These are phyloP conservation scores for Tachyglossus aculeatus DNA, from an alignment of 2,797 vertebrate genomes.

Conservation along the genomic window DNA sequence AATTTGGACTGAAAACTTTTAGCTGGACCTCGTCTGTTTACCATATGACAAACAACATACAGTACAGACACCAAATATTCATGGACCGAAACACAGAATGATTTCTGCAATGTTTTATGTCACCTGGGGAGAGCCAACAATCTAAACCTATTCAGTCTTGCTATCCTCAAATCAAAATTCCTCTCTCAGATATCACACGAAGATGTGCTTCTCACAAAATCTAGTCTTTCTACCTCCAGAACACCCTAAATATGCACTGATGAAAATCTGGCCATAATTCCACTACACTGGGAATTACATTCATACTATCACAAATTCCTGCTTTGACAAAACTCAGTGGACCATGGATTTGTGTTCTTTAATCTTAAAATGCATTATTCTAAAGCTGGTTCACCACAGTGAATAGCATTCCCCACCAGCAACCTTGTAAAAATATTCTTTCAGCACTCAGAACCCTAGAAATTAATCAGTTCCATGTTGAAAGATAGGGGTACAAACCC, in stretches of 20 bases:
- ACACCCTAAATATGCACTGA: neutral
- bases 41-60: slow-evolving; percentile 46
- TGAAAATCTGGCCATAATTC: slow-evolving; percentile 25
- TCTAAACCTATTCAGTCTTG: slow-evolving; percentile 7
- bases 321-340: no score
- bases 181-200: neutral
- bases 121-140: slow-evolving; percentile 17
- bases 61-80: slow-evolving; percentile 38
- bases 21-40: slow-evolving; percentile 32
- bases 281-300: slow-evolving; percentile 16
- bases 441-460: neutral
- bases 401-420: no score
- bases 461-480: neutral
- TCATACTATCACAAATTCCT: no score
- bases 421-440: no score
- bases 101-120: slow-evolving; percentile 48
- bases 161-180: slow-evolving; percentile 21
- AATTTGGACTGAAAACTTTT: neutral
- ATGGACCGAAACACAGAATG: slow-evolving; percentile 38
- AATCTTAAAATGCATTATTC: no score
- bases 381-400: no score
- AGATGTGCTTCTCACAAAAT: neutral
- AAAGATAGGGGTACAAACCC: neutral
- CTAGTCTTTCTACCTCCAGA: slow-evolving; percentile 21
- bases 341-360: no score